phyloP scores from a whole-genome alignment of 2,888 invertebrate genomes.

The Doris montereyensis region DNA sequence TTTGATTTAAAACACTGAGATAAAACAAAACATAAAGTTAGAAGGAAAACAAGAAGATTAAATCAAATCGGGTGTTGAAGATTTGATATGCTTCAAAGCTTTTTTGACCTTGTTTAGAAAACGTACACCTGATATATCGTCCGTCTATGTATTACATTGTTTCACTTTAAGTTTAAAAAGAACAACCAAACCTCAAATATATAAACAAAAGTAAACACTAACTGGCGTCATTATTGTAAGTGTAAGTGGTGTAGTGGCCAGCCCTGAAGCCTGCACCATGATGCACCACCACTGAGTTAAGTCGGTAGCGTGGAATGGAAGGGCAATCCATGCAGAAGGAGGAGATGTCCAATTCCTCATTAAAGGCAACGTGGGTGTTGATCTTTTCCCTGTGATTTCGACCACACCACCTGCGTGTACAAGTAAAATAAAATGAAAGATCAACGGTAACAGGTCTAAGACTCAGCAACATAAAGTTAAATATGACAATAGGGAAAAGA shows the following conservation, averaged over 20 bases:
- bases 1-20: too few species aligned
- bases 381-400: conserved; percentile 69
- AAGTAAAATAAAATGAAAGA: conserved; percentile 1
- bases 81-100: too few species aligned
- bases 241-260: conserved; percentile 72
- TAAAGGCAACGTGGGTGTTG: conserved; percentile 67
- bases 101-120: too few species aligned
- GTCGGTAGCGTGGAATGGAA: conserved; percentile 53
- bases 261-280: conserved; percentile 72
- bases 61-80: too few species aligned
- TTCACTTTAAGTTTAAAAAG: too few species aligned
- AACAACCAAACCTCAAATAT: too few species aligned
- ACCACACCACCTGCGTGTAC: conserved; percentile 66
- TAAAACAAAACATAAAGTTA: too few species aligned
- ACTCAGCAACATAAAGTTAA: background rate
- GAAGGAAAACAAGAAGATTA: too few species aligned
- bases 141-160: too few species aligned
- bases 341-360: conserved; percentile 62
- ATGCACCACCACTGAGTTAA: conserved; percentile 70
- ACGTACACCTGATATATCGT: too few species aligned
- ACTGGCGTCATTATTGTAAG: conserved; percentile 68
- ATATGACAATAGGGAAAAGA: too few species aligned
- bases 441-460: background rate
- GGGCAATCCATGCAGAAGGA: conserved; percentile 56
- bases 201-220: too few species aligned